Evolutionary conservation across 1,140 invertebrate genomes (phyloP).

Genomic region (Leptopilina boulardi): DNA sequence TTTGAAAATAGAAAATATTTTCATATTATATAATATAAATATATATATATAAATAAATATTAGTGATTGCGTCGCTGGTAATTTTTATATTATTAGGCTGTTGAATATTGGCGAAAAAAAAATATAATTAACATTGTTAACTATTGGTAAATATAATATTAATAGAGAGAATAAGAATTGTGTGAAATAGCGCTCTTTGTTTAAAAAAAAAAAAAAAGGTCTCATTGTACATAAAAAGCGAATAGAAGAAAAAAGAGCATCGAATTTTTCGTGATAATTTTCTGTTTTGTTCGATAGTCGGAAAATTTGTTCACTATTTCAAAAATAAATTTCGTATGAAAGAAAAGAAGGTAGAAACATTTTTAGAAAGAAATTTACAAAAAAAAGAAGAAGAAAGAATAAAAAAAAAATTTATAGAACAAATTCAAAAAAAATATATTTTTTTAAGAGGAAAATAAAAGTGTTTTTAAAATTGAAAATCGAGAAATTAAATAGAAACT

Average conservation of each 20-base stretch:
- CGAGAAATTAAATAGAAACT: too few relatives aligned
- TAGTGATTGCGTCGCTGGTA: slow-evolving; percentile 44
- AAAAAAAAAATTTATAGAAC: too few relatives aligned
- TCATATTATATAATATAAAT: too few relatives aligned
- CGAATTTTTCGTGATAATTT: neutral
- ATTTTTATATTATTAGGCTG: slow-evolving; percentile 43
- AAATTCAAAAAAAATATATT: too few relatives aligned
- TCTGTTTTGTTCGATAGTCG: neutral
- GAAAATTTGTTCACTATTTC: neutral
- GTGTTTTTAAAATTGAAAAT: too few relatives aligned
- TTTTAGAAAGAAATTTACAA: too few relatives aligned
- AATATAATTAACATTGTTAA: slow-evolving; percentile 53
- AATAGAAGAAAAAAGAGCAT: slow-evolving; percentile 15
- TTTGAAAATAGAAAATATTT: slow-evolving; percentile 45
- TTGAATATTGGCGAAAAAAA: slow-evolving; percentile 52
- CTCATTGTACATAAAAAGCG: slow-evolving; percentile 18
- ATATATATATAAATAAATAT: too few relatives aligned
- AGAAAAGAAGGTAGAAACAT: too few relatives aligned
- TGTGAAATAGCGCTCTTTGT: slow-evolving; percentile 1
- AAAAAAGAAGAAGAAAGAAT: too few relatives aligned
- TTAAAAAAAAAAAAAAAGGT: neutral
- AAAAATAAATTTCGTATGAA: too few relatives aligned
- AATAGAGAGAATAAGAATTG: neutral
- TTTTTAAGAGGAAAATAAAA: too few relatives aligned
- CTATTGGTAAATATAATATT: slow-evolving; percentile 47